Base-by-base conservation (phyloP, 2,113 vertebrate genomes). In the Sander vitreus region DNA sequence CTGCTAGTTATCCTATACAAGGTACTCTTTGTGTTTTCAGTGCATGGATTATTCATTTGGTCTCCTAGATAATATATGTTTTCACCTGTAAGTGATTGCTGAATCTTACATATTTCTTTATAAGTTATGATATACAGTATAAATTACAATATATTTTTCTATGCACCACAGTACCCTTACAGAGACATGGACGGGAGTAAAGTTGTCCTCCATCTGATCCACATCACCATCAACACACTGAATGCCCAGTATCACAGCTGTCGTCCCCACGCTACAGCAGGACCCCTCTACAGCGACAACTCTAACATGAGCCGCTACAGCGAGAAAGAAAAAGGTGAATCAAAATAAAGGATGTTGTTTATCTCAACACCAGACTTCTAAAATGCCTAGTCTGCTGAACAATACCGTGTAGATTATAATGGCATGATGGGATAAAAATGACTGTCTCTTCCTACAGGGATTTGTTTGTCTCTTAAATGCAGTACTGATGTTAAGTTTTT, bases 221-320 rank as follows among this genome's bases (percentile, higher is more conserved):
- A 99, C 92, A 99, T 99, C 91, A 99, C 98, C 48, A 97, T 99
- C 90, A 99, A 99, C 93, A 99, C 98, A 0, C 96, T 99, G 84
- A 99, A 99, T 0, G 98, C 98, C 3, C 98, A 99, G 79, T 99
- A 99, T 90, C 98, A 99, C 93, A 99, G 98, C 96, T 99, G 98
- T 93, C 97, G 97, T 81, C 97, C 98, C 1, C 98, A 99, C 21
- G 96, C 97, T 63, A 95, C 98, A 12, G 96, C 98, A 9, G 98
- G 98, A 19, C 98, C 98, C 15, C 94, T 99, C 87, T 99, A 98
- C 96, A 99, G 97, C 68, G 98, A 99, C 95, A 99, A 96, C 96
- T 99, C 98, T 90, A 99, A 99, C 92, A 96, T 97, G 91, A 99
- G 98, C 95, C 97, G 98, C 90, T 99, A 99, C 95, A 99, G 97